Percentiles rank a stretch among this genome's conserved stretches.
phyloP scores from a whole-genome alignment of 1,140 invertebrate species.

The Drosophila jambulina region DNA sequence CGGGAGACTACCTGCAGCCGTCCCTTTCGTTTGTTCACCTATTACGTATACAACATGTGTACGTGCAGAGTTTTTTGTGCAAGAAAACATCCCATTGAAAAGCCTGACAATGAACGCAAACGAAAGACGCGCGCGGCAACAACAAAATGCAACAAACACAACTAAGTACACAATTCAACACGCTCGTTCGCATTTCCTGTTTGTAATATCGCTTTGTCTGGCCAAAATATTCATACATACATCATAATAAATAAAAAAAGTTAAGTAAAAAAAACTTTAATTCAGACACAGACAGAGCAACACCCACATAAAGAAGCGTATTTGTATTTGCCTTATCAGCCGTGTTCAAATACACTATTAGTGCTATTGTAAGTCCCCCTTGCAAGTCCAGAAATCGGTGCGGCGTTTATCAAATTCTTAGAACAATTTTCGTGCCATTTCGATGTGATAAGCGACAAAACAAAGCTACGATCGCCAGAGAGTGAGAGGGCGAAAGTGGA shows the following conservation, averaged over 20 bases:
- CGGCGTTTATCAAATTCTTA: conserved; percentile 70
- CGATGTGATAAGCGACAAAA: conserved; percentile 55
- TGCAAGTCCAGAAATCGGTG: conserved; percentile 22
- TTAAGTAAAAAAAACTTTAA: conserved; percentile 52
- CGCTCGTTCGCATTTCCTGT: conserved; percentile 80
- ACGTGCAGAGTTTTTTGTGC: conserved; percentile 40
- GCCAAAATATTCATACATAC: conserved; percentile 59
- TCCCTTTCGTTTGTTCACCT: conserved; percentile 32
- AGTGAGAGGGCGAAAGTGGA: conserved; percentile 22
- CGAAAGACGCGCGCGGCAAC: conserved; percentile 32
- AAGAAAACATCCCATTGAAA: conserved; percentile 59
- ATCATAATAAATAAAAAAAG: conserved; percentile 40
- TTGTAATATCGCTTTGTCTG: conserved; percentile 75
- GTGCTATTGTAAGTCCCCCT: conserved; percentile 39
- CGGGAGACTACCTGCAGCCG: background rate
- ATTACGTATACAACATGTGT: conserved; percentile 38
- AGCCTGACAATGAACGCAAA: conserved; percentile 51
- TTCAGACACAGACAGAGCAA: conserved; percentile 53
- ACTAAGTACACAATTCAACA: conserved; percentile 71
- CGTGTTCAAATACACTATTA: conserved; percentile 12
- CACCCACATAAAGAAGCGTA: conserved; percentile 19
- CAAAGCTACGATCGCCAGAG: conserved; percentile 9
- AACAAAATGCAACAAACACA: conserved; percentile 33
- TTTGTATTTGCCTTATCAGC: conserved; percentile 53
- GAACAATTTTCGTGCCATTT: conserved; percentile 59